phyloP scores from a whole-genome alignment of 2,888 invertebrate species.

The Tetranychus truncatus region DNA sequence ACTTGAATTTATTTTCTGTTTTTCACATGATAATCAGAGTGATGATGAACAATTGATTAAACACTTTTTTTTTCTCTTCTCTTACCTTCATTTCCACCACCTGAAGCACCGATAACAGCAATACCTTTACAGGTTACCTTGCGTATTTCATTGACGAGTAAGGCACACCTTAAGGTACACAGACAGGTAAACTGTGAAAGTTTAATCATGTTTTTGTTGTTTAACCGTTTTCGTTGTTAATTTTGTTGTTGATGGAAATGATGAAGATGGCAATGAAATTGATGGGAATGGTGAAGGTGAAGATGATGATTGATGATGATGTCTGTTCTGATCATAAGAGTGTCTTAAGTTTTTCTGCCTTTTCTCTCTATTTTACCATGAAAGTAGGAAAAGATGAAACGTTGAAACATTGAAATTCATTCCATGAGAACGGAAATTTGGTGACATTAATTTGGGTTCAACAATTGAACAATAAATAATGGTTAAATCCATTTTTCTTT shows the following conservation, averaged over 20 bases:
- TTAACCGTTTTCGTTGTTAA: neutral
- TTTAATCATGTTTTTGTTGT: neutral
- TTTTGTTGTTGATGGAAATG: neutral
- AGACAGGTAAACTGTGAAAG: neutral
- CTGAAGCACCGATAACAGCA: neutral
- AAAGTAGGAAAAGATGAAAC: too few species aligned
- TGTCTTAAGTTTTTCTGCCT: too few species aligned
- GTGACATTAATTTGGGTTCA: neutral
- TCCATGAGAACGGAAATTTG: neutral
- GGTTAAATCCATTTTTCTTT: too few species aligned
- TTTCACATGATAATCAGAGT: neutral
- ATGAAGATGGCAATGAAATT: too few species aligned
- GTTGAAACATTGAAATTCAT: neutral
- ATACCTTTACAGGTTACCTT: neutral
- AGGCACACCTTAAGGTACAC: neutral
- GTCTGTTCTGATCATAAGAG: neutral
- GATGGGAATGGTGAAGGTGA: neutral
- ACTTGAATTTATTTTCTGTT: neutral
- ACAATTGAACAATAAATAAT: neutral
- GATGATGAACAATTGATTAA: neutral
- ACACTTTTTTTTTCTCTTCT: neutral
- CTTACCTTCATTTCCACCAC: neutral
- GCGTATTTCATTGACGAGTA: neutral
- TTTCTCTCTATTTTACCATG: too few species aligned
- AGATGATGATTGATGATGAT: neutral